Evolutionary conservation across 2,888 invertebrate species (phyloP), one percentile per base, ranked within the genome.

Genomic region (Ectobius pallidus): DNA sequence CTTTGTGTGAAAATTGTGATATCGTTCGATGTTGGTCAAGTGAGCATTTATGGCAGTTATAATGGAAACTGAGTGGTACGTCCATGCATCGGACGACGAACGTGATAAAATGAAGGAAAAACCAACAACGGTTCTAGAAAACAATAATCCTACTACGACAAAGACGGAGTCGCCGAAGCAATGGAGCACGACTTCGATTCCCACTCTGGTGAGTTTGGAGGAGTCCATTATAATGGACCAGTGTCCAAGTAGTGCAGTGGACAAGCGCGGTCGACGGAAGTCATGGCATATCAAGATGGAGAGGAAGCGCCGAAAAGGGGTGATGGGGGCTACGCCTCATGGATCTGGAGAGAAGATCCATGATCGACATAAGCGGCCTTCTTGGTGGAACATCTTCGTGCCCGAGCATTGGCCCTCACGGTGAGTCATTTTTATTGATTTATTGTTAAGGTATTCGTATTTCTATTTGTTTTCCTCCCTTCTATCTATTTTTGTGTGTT

Each of bases 311-410:
- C 27, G 83, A 84, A 71, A 82, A 86, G 77, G 86, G 85, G 80
- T 83, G 85, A 77, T 73, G 46, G 62, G 65, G 11, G 65, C 69
- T 18, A 71, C 74, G 32, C 30, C 71, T 1, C 18, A 55, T 22
- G 55, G 32, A 30, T 20, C 69, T 3, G 72, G 27, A 81, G 84
- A 65, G 14, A 65, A 46, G 82, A 77, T 84, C 81, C 78, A 85
- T 81, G 84, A 85, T 46, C 84, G 90, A 32, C 90, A 92, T 82
- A 93, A 93, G 82, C 86, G 93, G 75, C 90, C 91, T 46, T 94
- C 93, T 46, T 95, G 94, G 94, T 95, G 94, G 94, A 94, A 93
- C 82, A 92, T 94, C 76, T 93, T 94, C 81, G 91, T 92, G 61
- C 91, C 92, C 67, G 93, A 94, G 79, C 76, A 77, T 55, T 77